Conservation (phyloP, 1,140 invertebrate species). For the Drosophila kanapiae region DNA sequence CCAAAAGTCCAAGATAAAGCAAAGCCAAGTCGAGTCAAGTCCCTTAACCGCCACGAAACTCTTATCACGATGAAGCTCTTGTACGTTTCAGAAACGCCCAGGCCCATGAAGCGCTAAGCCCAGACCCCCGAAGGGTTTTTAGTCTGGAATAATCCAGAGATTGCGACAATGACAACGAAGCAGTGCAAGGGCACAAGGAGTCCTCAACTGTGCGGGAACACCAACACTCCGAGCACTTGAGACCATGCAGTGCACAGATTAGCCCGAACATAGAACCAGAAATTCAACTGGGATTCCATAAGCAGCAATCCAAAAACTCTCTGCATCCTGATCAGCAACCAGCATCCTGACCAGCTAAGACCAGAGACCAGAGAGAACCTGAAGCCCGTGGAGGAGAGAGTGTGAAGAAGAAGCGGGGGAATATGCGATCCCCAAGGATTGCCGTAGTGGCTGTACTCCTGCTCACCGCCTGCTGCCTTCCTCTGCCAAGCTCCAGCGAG, state of each 20-base stretch:
- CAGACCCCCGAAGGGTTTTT: not conserved
- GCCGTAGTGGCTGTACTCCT: constrained; percentile 27
- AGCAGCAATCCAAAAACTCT: not conserved
- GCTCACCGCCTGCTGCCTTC: constrained; percentile 13
- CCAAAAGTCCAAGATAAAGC: constrained; percentile 9
- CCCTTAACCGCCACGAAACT: not conserved
- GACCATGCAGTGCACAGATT: constrained; percentile 29
- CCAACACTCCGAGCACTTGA: constrained; percentile 20
- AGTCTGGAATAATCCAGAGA: constrained; percentile 19
- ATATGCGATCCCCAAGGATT: constrained; percentile 25
- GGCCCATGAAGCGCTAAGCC: constrained; percentile 3
- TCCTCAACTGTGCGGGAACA: constrained; percentile 25
- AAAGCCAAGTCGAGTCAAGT: not conserved
- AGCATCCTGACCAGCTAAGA: not conserved
- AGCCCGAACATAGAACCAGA: constrained; percentile 7
- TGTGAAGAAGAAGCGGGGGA: not conserved
- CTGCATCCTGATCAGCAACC: not conserved
- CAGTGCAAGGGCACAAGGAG: constrained; percentile 8
- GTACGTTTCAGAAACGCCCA: constrained; percentile 10
- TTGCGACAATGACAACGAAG: constrained; percentile 40
- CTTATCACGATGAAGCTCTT: constrained; percentile 12
- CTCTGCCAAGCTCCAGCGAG: not conserved
- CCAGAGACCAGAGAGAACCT: not conserved
- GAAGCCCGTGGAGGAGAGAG: not conserved
- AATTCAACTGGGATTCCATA: not conserved